A percentile compares a stretch with the other conserved stretches of the same genome.
phyloP scores from a whole-genome alignment of 2,888 invertebrate genomes.

The Autographa gamma region DNA sequence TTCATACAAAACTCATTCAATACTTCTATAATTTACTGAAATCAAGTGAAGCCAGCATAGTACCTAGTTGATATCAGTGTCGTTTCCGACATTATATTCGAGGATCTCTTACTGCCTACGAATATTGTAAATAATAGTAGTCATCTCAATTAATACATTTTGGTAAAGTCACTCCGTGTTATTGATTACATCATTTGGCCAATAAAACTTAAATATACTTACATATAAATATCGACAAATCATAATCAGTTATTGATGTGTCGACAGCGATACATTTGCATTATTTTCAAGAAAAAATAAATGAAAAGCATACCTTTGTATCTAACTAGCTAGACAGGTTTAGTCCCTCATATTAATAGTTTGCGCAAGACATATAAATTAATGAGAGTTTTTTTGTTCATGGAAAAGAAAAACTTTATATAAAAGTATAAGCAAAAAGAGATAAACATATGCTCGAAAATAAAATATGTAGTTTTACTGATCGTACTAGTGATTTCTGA shows the following conservation, averaged over 20 bases:
- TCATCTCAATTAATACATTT: conserved; percentile 75
- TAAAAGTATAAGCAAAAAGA: conserved; percentile 38
- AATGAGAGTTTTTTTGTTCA: conserved; percentile 24
- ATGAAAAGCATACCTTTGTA: not conserved
- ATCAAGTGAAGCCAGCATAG: conserved; percentile 8
- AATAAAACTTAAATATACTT: conserved; percentile 67
- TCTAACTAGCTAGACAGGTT: not conserved
- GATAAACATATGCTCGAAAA: conserved; percentile 30
- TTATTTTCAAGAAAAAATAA: conserved; percentile 6
- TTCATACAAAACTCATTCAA: conserved; percentile 3
- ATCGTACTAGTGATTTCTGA: conserved; percentile 37
- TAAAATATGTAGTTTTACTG: conserved; percentile 22
- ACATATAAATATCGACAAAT: conserved; percentile 30
- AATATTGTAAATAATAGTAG: conserved; percentile 56
- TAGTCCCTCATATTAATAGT: conserved; percentile 13
- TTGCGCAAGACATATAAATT: conserved; percentile 21
- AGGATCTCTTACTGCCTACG: conserved; percentile 38
- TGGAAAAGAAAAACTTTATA: conserved; percentile 18
- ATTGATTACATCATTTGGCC: conserved; percentile 74
- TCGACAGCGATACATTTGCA: conserved; percentile 29
- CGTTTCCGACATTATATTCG: conserved; percentile 23
- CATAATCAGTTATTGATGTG: conserved; percentile 15
- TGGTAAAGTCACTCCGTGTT: conserved; percentile 67
- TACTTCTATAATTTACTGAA: not conserved
- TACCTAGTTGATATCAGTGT: not conserved